These are phyloP conservation scores for Pionites leucogaster DNA, from an alignment of 2,113 vertebrate species.

Conservation along the genomic window DNA sequence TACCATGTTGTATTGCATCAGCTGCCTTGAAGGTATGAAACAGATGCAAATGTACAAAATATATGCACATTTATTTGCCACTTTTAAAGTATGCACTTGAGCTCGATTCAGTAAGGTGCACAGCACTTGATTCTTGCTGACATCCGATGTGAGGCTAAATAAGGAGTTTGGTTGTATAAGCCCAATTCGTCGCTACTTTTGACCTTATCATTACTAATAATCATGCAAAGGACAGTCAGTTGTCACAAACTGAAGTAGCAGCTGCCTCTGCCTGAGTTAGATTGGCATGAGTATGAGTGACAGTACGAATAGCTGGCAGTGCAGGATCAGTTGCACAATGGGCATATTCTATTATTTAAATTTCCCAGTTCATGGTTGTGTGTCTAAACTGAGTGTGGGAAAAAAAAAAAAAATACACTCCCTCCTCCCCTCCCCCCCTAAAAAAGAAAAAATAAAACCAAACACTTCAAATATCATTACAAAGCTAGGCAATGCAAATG, in stretches of 20 bases:
- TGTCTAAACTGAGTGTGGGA: neutral
- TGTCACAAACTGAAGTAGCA: neutral
- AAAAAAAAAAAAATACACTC: neutral
- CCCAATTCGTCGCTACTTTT: neutral
- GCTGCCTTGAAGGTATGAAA: neutral
- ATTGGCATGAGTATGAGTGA: neutral
- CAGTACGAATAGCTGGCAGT: neutral
- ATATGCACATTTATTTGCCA: slow-evolving; percentile 8
- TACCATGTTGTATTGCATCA: neutral
- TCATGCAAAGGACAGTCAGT: neutral
- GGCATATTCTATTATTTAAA: neutral
- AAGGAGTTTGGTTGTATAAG: neutral
- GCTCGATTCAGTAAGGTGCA: neutral
- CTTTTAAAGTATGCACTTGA: neutral
- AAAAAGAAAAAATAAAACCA: neutral
- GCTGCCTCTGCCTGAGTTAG: neutral
- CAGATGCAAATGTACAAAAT: slow-evolving; percentile 12
- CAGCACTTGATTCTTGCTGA: neutral
- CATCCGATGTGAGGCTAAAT: neutral
- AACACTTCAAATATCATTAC: neutral
- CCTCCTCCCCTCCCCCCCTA: neutral
- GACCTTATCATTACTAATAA: neutral
- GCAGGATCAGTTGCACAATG: fast-evolving
- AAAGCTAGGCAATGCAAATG: neutral
- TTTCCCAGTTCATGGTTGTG: neutral